These are phyloP conservation scores for Pomacea maculata DNA, from an alignment of 1,140 invertebrate species.

Conservation along the genomic window DNA sequence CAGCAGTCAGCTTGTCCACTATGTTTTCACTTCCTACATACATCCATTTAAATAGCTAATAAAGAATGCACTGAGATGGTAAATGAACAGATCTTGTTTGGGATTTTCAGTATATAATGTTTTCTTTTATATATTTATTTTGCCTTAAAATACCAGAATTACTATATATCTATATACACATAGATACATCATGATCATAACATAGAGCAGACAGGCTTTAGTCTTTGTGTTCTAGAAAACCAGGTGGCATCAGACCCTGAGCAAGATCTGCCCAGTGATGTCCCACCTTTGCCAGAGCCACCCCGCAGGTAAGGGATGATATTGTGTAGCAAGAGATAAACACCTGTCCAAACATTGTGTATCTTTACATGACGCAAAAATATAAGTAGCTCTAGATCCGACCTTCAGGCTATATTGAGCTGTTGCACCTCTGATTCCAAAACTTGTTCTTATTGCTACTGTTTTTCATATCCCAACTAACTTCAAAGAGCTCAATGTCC, in stretches of 20 bases:
- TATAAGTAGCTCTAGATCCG: too few species aligned
- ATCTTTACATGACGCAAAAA: not conserved
- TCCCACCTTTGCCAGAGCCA: slow-evolving; percentile 43
- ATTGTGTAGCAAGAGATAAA: not conserved
- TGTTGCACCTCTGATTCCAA: too few species aligned
- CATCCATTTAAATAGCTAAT: too few species aligned
- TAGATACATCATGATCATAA: not conserved
- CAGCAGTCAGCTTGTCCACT: too few species aligned
- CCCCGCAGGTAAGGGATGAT: slow-evolving; percentile 33
- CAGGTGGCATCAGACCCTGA: slow-evolving; percentile 55
- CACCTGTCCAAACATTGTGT: not conserved
- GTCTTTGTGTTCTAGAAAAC: slow-evolving; percentile 40
- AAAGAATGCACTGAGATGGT: too few species aligned
- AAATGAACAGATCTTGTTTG: not conserved
- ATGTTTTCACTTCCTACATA: too few species aligned
- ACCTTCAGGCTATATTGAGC: too few species aligned
- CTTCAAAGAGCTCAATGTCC: not conserved
- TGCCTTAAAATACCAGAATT: not conserved
- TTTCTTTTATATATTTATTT: not conserved
- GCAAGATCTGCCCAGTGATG: slow-evolving; percentile 43
- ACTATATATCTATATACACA: not conserved
- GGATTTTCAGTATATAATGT: not conserved
- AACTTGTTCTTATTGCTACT: not conserved
- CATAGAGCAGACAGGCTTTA: not conserved
- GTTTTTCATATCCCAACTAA: not conserved